phyloP scores from a whole-genome alignment of 2,113 vertebrate species.

The Ictidomys tridecemlineatus region DNA sequence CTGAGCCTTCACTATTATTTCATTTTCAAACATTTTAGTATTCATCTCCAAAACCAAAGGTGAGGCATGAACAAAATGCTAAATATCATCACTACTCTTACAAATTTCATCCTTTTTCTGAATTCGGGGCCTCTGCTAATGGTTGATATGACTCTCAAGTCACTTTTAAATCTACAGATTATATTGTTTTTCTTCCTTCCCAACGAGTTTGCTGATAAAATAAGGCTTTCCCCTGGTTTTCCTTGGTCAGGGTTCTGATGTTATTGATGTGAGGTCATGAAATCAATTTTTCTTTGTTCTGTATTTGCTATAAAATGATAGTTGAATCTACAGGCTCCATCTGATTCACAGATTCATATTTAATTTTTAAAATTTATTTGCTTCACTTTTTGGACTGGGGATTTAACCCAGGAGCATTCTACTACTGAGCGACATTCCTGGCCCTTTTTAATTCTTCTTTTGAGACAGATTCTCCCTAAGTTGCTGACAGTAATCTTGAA shows the following conservation, averaged over 20 bases:
- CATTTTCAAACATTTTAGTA: neutral
- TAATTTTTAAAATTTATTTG: too few relatives aligned
- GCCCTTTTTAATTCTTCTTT: neutral
- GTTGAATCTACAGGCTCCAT: neutral
- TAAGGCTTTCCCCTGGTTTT: neutral
- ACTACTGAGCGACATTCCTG: too few relatives aligned
- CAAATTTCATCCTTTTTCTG: neutral
- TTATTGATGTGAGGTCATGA: neutral
- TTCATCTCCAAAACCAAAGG: neutral
- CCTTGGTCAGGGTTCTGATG: neutral
- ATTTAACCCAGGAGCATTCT: too few relatives aligned
- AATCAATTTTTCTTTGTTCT: neutral
- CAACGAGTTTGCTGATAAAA: neutral
- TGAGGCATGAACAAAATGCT: neutral
- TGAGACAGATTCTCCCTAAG: neutral
- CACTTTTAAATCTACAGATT: neutral
- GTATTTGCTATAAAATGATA: neutral
- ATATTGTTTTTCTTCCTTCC: neutral
- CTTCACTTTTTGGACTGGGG: too few relatives aligned
- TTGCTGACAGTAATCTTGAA: neutral
- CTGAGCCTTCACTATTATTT: neutral
- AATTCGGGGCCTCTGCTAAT: neutral
- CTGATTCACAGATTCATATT: neutral
- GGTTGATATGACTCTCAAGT: neutral
- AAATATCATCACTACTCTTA: neutral